These are phyloP conservation scores for Eueremaeus valkanovi DNA, from an alignment of 2,888 invertebrate species.

Conservation along the genomic window DNA sequence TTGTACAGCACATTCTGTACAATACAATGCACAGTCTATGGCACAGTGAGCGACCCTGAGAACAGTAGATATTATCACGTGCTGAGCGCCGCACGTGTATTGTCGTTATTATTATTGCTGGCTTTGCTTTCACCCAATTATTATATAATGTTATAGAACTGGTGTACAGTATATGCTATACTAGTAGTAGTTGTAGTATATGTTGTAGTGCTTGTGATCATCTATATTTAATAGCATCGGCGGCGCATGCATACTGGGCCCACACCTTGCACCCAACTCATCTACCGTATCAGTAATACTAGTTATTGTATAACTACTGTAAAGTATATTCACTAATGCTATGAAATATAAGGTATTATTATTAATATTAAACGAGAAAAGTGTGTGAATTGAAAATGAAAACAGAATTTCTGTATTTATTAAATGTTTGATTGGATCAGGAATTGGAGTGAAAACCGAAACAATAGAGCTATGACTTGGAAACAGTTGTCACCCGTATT, in stretches of 20 bases:
- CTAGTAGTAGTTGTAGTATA: no score
- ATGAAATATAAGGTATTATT: neutral
- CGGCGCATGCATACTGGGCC: constrained; percentile 24
- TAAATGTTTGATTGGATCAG: no score
- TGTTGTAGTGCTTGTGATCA: constrained; percentile 5
- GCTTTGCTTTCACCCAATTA: neutral
- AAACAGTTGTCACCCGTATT: neutral
- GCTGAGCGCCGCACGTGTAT: constrained; percentile 28
- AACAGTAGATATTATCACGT: constrained; percentile 30
- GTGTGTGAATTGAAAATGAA: neutral
- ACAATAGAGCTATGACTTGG: no score
- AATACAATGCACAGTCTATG: no score
- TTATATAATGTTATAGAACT: constrained; percentile 25
- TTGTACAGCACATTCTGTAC: neutral
- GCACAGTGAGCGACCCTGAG: constrained; percentile 32
- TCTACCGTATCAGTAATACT: no score
- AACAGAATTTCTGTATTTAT: neutral
- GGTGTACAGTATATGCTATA: no score
- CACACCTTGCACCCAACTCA: no score
- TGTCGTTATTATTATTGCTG: constrained; percentile 20
- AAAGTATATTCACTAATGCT: neutral
- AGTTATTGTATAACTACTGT: neutral
- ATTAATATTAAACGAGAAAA: neutral
- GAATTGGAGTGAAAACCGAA: no score
- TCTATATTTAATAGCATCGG: constrained; percentile 2